These are phyloP conservation scores for Andrena flavipes DNA, from an alignment of 2,888 invertebrate genomes.

Conservation along the genomic window DNA sequence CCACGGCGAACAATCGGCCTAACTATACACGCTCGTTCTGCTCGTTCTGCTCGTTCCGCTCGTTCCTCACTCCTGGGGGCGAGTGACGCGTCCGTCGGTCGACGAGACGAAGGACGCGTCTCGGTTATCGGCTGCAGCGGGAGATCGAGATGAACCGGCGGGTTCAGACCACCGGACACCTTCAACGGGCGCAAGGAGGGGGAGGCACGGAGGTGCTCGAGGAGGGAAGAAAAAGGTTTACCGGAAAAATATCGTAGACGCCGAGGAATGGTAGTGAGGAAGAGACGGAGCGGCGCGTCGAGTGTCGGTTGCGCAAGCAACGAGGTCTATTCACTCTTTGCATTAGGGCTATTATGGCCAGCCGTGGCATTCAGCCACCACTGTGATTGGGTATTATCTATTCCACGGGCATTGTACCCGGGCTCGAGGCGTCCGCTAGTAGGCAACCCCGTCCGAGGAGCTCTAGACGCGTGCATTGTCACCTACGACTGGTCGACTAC, in stretches of 20 bases:
- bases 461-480: constrained; percentile 44
- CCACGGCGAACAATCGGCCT: constrained; percentile 71
- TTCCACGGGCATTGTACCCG: constrained; percentile 66
- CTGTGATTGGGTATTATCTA: constrained; percentile 80
- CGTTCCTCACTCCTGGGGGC: constrained; percentile 4
- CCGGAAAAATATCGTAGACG: constrained; percentile 40
- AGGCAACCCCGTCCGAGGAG: constrained; percentile 17
- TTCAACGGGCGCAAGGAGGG: constrained; percentile 28
- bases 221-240: constrained; percentile 29
- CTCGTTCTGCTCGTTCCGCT: constrained; percentile 2
- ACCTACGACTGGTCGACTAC: constrained; percentile 36
- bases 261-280: constrained; percentile 27
- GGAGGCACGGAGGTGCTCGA: constrained; percentile 26
- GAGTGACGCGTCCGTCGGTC: constrained; percentile 25
- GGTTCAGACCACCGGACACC: constrained; percentile 36
- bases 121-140: constrained; percentile 29
- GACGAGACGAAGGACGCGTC: constrained; percentile 27
- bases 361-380: constrained; percentile 68
- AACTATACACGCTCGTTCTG: constrained; percentile 63
- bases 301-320: constrained; percentile 75
- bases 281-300: constrained; percentile 37
- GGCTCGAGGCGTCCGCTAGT: constrained; percentile 25
- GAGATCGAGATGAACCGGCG: constrained; percentile 52
- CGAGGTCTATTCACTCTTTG: constrained; percentile 76
- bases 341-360: constrained; percentile 77